Percentiles rank a stretch among this genome's conserved stretches.
These are phyloP conservation scores for Ridgeia piscesae DNA, from an alignment of 1,140 invertebrate genomes.

Conservation along the genomic window DNA sequence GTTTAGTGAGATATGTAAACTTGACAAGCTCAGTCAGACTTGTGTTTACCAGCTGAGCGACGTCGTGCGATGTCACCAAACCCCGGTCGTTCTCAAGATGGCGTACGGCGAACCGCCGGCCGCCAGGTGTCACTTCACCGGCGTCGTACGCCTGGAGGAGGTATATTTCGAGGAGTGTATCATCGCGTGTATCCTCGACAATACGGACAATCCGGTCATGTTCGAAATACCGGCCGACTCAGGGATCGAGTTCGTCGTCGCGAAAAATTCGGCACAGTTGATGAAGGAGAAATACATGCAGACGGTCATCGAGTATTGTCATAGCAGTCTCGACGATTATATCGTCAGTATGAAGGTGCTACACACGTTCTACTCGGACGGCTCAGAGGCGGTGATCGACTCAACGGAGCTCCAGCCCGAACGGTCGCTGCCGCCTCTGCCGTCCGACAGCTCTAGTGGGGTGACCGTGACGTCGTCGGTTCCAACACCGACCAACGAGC, in stretches of 20 bases:
- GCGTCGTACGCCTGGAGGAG: not conserved
- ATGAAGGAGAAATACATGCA: not conserved
- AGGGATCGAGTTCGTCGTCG: not conserved
- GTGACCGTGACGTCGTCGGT: not conserved
- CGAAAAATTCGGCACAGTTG: not conserved
- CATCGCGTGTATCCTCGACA: not conserved
- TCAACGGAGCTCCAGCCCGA: not conserved
- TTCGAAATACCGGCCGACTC: not conserved
- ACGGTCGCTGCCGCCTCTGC: not conserved
- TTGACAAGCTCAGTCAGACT: not conserved
- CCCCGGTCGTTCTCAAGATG: slow-evolving; percentile 9
- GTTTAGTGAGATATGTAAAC: not conserved
- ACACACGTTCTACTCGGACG: not conserved
- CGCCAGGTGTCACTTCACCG: not conserved
- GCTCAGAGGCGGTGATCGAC: not conserved
- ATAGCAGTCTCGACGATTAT: not conserved
- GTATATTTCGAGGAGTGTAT: not conserved
- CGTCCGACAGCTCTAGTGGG: not conserved
- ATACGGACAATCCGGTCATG: not conserved
- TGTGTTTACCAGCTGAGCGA: not conserved
- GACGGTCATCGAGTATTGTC: not conserved
- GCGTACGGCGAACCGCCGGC: not conserved
- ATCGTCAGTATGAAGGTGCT: not conserved
- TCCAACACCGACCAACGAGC: not conserved
- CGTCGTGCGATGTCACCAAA: not conserved